Evolutionary conservation across 2,797 vertebrate species (phyloP).

Genomic region (Numenius phaeopus): DNA sequence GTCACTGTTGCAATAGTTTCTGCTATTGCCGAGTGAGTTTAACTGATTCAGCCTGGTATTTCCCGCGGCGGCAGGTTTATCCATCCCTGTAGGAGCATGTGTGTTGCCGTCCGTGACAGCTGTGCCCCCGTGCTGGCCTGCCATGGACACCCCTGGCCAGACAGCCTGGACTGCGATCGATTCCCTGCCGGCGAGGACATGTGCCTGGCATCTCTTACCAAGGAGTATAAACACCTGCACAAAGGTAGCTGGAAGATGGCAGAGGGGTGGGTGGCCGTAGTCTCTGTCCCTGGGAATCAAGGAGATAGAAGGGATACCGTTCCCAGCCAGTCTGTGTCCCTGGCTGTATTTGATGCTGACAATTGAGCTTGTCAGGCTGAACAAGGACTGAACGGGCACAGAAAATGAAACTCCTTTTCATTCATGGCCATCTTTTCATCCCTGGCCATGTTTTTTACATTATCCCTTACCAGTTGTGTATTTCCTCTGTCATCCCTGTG

Average conservation of each 20-base stretch:
- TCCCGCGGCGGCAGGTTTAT: constrained; percentile 81
- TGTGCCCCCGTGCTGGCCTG: constrained; percentile 87
- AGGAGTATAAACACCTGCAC: constrained; percentile 75
- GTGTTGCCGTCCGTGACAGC: constrained; percentile 85
- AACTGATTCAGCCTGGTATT: neutral
- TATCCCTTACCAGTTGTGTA: neutral
- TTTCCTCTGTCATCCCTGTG: neutral
- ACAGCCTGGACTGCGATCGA: constrained; percentile 84
- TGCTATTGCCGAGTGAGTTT: neutral
- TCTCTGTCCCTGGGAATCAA: neutral
- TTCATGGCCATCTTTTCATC: neutral
- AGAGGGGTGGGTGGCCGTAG: neutral
- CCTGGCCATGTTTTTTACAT: neutral
- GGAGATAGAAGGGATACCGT: rapidly evolving
- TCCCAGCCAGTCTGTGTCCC: neutral
- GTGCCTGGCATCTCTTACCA: constrained; percentile 84
- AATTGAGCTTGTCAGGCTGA: neutral
- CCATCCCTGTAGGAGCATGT: constrained; percentile 91
- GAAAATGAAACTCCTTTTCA: neutral
- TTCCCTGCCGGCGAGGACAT: constrained; percentile 87
- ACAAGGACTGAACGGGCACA: neutral
- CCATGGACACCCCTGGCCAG: constrained; percentile 87
- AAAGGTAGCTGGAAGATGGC: constrained; percentile 81
- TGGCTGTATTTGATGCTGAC: neutral
- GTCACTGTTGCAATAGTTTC: neutral